Conservation (phyloP, 2,797 vertebrate species). For the Arrhamphus sclerolepis region DNA sequence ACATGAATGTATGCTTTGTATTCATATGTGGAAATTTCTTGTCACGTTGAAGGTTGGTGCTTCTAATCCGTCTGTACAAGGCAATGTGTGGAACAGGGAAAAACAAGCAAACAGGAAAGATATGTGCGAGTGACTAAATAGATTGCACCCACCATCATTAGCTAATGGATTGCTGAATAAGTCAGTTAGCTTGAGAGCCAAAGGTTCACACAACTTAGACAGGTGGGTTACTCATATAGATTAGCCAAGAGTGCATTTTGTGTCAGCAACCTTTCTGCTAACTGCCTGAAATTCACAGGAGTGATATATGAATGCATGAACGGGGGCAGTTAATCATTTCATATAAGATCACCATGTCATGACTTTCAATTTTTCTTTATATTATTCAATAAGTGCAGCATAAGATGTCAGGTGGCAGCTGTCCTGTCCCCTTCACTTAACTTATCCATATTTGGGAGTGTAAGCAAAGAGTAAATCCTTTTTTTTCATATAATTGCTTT, state of each 20-base stretch:
- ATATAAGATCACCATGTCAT: background rate
- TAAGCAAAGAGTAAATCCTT: no score
- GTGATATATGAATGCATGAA: no score
- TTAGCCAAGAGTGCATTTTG: conserved; percentile 39
- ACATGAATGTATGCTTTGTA: no score
- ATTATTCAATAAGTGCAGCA: no score
- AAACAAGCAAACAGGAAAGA: conserved; percentile 43
- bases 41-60: conserved; percentile 25
- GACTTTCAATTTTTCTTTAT: no score
- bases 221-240: conserved; percentile 44
- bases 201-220: conserved; percentile 45
- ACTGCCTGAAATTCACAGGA: conserved; percentile 25
- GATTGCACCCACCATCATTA: conserved; percentile 66
- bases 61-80: conserved; percentile 34
- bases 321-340: background rate
- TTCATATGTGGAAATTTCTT: background rate
- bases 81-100: no score
- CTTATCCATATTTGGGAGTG: no score
- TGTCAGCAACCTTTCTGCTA: conserved; percentile 25
- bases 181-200: conserved; percentile 57
- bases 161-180: conserved; percentile 78
- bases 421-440: no score
- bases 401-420: no score
- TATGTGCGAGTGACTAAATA: conserved; percentile 29
- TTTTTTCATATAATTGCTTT: no score